Evolutionary conservation across 2,113 vertebrate species (phyloP).

Genomic region (Equus przewalskii): DNA sequence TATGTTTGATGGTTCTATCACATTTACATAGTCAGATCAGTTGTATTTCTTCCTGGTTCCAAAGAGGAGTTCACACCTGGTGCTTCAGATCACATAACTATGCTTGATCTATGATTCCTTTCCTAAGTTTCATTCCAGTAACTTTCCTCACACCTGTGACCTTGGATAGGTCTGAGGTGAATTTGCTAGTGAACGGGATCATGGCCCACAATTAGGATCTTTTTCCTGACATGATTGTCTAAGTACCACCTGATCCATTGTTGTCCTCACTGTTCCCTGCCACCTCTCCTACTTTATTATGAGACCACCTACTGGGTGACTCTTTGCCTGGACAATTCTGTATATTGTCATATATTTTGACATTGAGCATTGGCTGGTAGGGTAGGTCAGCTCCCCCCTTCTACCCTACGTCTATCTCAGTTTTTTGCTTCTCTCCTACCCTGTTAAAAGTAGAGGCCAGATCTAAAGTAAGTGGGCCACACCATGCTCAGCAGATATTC

Average conservation of each 20-base stretch:
- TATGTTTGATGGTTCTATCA: not conserved
- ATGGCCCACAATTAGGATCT: not conserved
- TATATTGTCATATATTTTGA: not conserved
- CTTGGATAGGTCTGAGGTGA: not conserved
- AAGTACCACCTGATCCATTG: not conserved
- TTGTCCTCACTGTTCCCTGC: not conserved
- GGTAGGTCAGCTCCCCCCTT: not conserved
- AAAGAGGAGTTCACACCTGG: not conserved
- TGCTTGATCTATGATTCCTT: not conserved
- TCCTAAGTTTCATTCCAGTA: not conserved
- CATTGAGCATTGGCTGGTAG: not conserved
- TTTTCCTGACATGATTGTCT: not conserved
- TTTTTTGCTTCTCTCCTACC: not conserved
- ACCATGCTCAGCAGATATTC: not conserved
- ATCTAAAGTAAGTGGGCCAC: not conserved
- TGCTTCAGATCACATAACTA: not conserved
- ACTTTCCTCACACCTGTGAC: not conserved
- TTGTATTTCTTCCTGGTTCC: constrained; percentile 7
- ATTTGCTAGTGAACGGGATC: not conserved
- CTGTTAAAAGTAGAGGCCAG: not conserved
- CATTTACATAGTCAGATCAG: not conserved
- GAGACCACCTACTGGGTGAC: not conserved
- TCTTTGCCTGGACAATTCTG: not conserved
- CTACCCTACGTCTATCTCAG: not conserved
- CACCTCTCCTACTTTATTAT: not conserved